Conservation (phyloP, 2,888 invertebrate species). For the Caenorhabditis drosophilae region DNA sequence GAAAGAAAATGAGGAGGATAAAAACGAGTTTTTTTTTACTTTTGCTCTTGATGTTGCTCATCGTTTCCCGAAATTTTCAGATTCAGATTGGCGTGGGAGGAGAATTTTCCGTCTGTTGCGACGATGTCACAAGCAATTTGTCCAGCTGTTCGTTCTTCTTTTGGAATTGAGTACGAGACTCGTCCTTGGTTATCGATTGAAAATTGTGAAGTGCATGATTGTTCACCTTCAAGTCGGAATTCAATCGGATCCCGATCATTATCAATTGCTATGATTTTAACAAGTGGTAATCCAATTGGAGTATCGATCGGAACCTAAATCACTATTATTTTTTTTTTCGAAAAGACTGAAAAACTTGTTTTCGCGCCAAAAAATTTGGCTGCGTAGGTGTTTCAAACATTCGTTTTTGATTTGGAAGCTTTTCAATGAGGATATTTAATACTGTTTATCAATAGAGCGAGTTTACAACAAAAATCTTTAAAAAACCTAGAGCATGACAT, state of each 20-base stretch:
- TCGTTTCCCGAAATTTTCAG: neutral
- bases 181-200: constrained; percentile 30
- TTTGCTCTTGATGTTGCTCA: neutral
- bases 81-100: constrained; percentile 12
- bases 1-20: neutral
- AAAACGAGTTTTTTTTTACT: neutral
- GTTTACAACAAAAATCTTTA: neutral
- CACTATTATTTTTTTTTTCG: neutral
- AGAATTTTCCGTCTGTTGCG: constrained; percentile 31
- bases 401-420: too few relatives aligned
- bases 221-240: constrained; percentile 30
- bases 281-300: constrained; percentile 31
- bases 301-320: constrained; percentile 24
- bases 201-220: constrained; percentile 26
- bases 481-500: too few relatives aligned
- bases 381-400: too few relatives aligned
- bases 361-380: too few relatives aligned
- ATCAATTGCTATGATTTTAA: constrained; percentile 40
- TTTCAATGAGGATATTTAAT: too few relatives aligned
- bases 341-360: too few relatives aligned
- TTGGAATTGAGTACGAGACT: constrained; percentile 17
- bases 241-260: constrained; percentile 19
- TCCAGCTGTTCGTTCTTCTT: constrained; percentile 10
- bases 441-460: too few relatives aligned
- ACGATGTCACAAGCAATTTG: constrained; percentile 26